A percentile compares a stretch with the other conserved stretches of the same genome.
These are phyloP conservation scores for Itoplectis maculator DNA, from an alignment of 2,888 invertebrate genomes.

Conservation along the genomic window DNA sequence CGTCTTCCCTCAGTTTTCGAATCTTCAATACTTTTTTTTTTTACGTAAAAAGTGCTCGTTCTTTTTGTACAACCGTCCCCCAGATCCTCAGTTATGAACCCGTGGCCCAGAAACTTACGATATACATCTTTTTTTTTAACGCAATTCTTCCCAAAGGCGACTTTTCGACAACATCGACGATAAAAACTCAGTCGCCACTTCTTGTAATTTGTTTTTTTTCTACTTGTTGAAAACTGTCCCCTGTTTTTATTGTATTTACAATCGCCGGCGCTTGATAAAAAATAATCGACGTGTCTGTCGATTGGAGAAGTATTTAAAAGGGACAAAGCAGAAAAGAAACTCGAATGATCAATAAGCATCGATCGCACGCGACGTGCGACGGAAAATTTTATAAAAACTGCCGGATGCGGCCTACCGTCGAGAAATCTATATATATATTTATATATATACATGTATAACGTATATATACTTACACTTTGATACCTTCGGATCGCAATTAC, in stretches of 20 bases:
- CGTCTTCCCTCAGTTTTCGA: constrained; percentile 44
- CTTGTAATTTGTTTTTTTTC: constrained; percentile 36
- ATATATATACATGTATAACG: constrained; percentile 59
- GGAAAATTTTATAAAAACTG: constrained; percentile 59
- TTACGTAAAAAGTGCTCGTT: constrained; percentile 19
- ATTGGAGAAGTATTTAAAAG: constrained; percentile 26
- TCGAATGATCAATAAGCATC: constrained; percentile 35
- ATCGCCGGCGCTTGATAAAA: constrained; percentile 21
- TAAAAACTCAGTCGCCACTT: constrained; percentile 9
- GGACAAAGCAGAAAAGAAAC: constrained; percentile 1
- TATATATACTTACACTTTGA: constrained; percentile 72
- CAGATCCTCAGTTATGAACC: constrained; percentile 1
- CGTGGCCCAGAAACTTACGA: constrained; percentile 56
- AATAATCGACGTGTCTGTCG: constrained; percentile 28
- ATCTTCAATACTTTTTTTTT: constrained; percentile 32
- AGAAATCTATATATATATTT: constrained; percentile 49
- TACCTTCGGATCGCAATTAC: constrained; percentile 72
- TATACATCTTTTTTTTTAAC: constrained; percentile 24
- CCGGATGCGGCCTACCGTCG: constrained; percentile 59
- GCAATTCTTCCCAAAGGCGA: constrained; percentile 22
- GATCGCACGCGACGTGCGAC: constrained; percentile 22
- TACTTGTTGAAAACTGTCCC: constrained; percentile 7
- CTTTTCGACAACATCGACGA: not conserved
- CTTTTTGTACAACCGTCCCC: constrained; percentile 31
- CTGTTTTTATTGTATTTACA: constrained; percentile 29